Evolutionary conservation across 2,888 invertebrate species (phyloP), one percentile per base, ranked within the genome.

Genomic region (Tiphia femorata): DNA sequence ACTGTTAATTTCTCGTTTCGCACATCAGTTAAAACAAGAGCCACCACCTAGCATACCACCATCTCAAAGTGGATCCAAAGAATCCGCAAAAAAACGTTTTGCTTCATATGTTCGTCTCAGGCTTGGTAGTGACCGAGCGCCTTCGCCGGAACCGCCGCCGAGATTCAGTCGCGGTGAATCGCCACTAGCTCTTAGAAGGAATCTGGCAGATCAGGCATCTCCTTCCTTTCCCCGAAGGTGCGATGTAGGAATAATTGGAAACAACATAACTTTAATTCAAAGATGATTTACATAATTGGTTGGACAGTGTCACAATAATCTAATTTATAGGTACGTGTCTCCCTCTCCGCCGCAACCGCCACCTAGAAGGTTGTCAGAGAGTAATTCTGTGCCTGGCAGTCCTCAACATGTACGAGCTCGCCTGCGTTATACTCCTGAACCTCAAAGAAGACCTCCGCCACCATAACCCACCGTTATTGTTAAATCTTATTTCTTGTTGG

Each of bases 101-200:
- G 90, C 92, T 80, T 92, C 92, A 71, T 93, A 93, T 86, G 91
- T 92, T 79, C 93, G 93, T 86, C 88, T 92, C 84, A 91, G 93
- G 86, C 88, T 90, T 75, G 87, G 86, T 41, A 84, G 86, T 53
- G 87, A 87, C 41, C 78, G 83, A 12, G 79, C 80, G 48, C 79
- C 82, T 7, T 83, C 83, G 19, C 83, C 83, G 2, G 83, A 83
- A 58, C 83, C 83, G 52, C 83, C 83, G 8, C 82, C 83, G n/a
- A 73, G 83, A 67, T 64, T 82, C 23, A 83, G 75, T 64, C 77
- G 83, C 0, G 82, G 79, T 21, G 83, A 83, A 64, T 83, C 83
- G 43, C 90, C 90, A 16, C 81, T 90, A 60, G 82, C 89, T 44
- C 68, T 88, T 61, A 85, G 90, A 51, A 86, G 88, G 70, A 88